phyloP scores from a whole-genome alignment of 2,888 invertebrate species.

The Hydrotaea diabolus region DNA sequence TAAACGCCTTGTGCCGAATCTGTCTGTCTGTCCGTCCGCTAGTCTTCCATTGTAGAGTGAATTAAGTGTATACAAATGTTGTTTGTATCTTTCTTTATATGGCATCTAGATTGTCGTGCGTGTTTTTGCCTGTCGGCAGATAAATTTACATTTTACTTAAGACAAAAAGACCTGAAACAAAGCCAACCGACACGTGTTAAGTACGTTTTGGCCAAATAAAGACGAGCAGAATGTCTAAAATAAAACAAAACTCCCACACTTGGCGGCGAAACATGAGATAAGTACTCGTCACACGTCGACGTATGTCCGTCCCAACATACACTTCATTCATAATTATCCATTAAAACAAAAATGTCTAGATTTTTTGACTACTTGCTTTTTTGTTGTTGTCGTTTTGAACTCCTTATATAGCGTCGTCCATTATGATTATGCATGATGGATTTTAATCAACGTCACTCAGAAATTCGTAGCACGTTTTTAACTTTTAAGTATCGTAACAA shows the following conservation, averaged over 20 bases:
- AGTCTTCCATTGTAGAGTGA: background rate
- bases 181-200: constrained; percentile 20
- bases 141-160: background rate
- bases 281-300: background rate
- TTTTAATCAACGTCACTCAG: constrained; percentile 44
- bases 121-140: constrained; percentile 29
- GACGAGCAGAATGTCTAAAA: constrained; percentile 15
- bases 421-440: constrained; percentile 50
- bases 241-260: background rate
- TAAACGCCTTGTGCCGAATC: background rate
- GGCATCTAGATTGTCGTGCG: constrained; percentile 17
- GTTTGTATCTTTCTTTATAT: constrained; percentile 13
- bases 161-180: no score
- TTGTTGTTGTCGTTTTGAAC: background rate
- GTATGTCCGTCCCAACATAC: background rate
- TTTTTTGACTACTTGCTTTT: background rate
- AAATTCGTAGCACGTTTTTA: constrained; percentile 58
- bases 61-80: background rate
- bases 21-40: no score
- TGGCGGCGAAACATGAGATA: constrained; percentile 19
- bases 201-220: constrained; percentile 24
- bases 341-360: background rate
- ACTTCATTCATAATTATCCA: background rate
- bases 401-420: constrained; percentile 46
- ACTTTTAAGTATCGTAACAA: constrained; percentile 4